Evolutionary conservation across 2,888 invertebrate genomes (phyloP).

Genomic region (Parnassius smintheus): DNA sequence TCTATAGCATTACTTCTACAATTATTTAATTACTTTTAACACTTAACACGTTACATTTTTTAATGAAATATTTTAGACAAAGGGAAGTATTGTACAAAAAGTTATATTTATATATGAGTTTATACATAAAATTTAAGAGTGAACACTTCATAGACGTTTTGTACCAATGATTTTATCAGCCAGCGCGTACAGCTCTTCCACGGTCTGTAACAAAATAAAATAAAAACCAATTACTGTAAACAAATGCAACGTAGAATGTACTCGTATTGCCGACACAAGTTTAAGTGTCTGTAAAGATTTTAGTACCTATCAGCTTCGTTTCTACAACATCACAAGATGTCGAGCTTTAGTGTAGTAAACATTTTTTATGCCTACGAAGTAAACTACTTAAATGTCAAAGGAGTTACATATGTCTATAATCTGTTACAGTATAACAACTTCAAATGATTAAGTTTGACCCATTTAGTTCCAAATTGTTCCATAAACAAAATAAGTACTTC

Average conservation of each 20-base stretch:
- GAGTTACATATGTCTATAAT: too few relatives aligned
- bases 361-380: slow-evolving; percentile 1
- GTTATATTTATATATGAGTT: slow-evolving; percentile 11
- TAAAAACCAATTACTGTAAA: not conserved
- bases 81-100: slow-evolving; percentile 6
- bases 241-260: not conserved
- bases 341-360: slow-evolving; percentile 16
- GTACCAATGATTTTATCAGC: slow-evolving; percentile 84
- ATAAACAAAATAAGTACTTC: too few relatives aligned
- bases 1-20: too few relatives aligned
- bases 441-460: too few relatives aligned
- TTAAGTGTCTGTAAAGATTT: slow-evolving; percentile 5
- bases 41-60: slow-evolving; percentile 1
- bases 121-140: slow-evolving; percentile 28
- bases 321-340: slow-evolving; percentile 3
- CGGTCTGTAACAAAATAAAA: slow-evolving; percentile 78
- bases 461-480: too few relatives aligned
- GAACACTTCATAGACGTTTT: slow-evolving; percentile 51
- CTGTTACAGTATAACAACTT: too few relatives aligned
- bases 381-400: not conserved
- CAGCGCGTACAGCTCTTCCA: slow-evolving; percentile 84
- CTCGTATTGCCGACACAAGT: not conserved
- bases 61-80: not conserved
- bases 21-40: not conserved
- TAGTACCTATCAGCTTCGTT: slow-evolving; percentile 9